Evolutionary conservation across 2,113 vertebrate genomes (phyloP).

Genomic region (Phyllostomus discolor): DNA sequence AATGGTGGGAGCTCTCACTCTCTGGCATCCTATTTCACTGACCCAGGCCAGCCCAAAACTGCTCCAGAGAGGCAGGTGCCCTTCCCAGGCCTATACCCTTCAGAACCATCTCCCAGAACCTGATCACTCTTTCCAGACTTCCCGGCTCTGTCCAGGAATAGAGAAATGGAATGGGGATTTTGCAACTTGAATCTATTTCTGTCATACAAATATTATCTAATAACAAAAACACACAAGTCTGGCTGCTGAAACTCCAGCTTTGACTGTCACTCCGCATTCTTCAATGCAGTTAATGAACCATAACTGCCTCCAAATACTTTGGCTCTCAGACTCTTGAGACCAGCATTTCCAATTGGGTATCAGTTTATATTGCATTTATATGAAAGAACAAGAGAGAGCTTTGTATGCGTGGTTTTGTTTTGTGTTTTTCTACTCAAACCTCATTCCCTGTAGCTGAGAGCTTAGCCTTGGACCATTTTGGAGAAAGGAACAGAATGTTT

Average conservation of each 20-base stretch:
- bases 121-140: not conserved
- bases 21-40: not conserved
- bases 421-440: not conserved
- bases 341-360: conserved; percentile 34
- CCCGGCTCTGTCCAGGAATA: not conserved
- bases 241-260: not conserved
- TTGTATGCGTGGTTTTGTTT: not conserved
- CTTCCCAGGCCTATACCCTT: not conserved
- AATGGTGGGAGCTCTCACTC: not conserved
- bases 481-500: not conserved
- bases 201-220: not conserved
- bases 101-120: not conserved
- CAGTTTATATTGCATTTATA: conserved; percentile 16
- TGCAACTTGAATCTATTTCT: not conserved
- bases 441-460: not conserved
- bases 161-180: not conserved
- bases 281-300: conserved; percentile 31
- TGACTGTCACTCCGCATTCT: not conserved
- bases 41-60: not conserved
- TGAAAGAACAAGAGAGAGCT: conserved; percentile 50
- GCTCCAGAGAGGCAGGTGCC: not conserved
- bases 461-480: not conserved
- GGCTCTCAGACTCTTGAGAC: not conserved
- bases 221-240: not conserved
- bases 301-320: conserved; percentile 38